These are phyloP conservation scores for Lepidochrysops patricia DNA, from an alignment of 2,888 invertebrate species.

Conservation along the genomic window DNA sequence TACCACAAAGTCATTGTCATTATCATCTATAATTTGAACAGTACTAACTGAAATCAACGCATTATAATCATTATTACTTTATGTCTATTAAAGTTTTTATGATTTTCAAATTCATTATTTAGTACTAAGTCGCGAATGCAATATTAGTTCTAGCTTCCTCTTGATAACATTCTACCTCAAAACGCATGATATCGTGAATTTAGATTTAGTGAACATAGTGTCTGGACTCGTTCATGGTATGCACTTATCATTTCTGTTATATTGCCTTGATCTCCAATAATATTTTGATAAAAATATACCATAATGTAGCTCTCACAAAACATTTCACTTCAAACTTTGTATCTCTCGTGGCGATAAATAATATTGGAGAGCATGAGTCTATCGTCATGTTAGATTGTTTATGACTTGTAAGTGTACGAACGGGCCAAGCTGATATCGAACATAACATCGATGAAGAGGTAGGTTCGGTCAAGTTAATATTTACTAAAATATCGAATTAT, in stretches of 20 bases:
- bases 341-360: constrained; percentile 40
- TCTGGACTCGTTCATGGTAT: constrained; percentile 22
- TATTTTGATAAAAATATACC: constrained; percentile 36
- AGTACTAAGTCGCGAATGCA: neutral
- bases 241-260: constrained; percentile 22
- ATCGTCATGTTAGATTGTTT: constrained; percentile 75
- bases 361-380: constrained; percentile 67
- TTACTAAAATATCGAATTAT: constrained; percentile 27
- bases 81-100: neutral
- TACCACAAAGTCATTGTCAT: too few relatives aligned
- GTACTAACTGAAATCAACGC: too few relatives aligned
- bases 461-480: constrained; percentile 58
- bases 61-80: constrained; percentile 1
- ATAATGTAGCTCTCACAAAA: neutral
- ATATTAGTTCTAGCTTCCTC: neutral
- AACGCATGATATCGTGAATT: constrained; percentile 4
- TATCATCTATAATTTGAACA: too few relatives aligned
- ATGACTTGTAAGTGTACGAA: constrained; percentile 68
- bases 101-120: neutral
- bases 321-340: constrained; percentile 3
- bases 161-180: neutral
- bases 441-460: constrained; percentile 64
- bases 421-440: constrained; percentile 62
- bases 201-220: constrained; percentile 14
- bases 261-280: constrained; percentile 53